These are phyloP conservation scores for Ricordea florida DNA, from an alignment of 92 coral and sea anemone species.

Conservation along the genomic window DNA sequence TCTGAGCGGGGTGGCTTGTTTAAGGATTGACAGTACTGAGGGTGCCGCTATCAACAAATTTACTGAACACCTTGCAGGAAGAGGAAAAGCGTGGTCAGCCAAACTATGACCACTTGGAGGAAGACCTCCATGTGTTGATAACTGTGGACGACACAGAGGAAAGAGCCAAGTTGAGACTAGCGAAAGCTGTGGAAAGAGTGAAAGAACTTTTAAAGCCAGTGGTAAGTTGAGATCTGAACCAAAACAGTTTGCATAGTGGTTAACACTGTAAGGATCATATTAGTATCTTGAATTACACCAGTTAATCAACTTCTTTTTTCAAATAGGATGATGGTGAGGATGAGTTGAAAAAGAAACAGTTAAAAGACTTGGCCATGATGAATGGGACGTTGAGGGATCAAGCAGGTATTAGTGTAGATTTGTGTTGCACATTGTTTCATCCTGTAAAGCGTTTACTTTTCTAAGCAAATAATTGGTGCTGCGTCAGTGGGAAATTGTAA, in stretches of 20 bases:
- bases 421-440: background rate
- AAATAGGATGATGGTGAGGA: slow-evolving; percentile 96
- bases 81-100: slow-evolving; percentile 98
- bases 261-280: background rate
- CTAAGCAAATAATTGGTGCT: no score
- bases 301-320: background rate
- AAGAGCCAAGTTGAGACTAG: slow-evolving; percentile 75
- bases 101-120: slow-evolving; percentile 95
- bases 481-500: no score
- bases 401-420: slow-evolving; percentile 33
- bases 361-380: slow-evolving; percentile 86
- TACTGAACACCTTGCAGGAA: no score
- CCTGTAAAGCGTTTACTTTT: no score
- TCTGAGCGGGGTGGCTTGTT: no score
- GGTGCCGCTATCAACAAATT: no score
- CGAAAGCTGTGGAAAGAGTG: slow-evolving; percentile 89
- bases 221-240: slow-evolving; percentile 40
- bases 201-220: slow-evolving; percentile 85
- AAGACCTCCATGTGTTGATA: slow-evolving; percentile 91
- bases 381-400: slow-evolving; percentile 91
- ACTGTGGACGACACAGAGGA: slow-evolving; percentile 96
- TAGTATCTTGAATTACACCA: background rate
- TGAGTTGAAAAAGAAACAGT: slow-evolving; percentile 90
- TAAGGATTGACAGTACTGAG: no score
- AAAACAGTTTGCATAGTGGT: background rate